Percentiles rank a stretch among this genome's conserved stretches.
Conservation (phyloP, 2,113 vertebrate species). For the Smithornis capensis region DNA sequence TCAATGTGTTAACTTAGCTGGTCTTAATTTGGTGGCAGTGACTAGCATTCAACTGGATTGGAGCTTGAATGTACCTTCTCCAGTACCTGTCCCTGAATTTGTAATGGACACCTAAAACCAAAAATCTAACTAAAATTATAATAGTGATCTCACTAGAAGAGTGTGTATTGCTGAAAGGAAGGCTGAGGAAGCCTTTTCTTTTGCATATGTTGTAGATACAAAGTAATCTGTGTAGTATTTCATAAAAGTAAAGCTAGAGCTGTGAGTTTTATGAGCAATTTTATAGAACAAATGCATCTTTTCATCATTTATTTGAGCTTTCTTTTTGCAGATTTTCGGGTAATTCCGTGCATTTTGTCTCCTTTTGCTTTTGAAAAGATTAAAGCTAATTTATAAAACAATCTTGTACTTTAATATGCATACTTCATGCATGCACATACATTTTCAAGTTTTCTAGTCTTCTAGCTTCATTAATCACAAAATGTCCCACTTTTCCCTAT, state of each 20-base stretch:
- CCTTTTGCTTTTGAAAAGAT: neutral
- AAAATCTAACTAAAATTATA: neutral
- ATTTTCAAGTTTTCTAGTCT: neutral
- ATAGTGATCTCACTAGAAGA: neutral
- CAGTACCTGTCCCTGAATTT: neutral
- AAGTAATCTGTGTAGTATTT: neutral
- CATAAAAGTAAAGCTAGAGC: neutral
- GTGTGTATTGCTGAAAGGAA: neutral
- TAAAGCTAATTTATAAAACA: neutral
- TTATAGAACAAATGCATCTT: neutral
- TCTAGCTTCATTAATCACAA: too few relatives aligned
- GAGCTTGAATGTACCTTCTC: neutral
- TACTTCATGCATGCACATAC: neutral
- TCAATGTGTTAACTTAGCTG: neutral
- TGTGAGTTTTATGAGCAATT: neutral
- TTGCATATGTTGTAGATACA: neutral
- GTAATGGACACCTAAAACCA: neutral
- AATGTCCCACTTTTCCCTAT: too few relatives aligned
- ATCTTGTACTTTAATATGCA: neutral
- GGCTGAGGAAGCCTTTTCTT: neutral
- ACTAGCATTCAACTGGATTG: neutral
- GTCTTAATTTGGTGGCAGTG: neutral
- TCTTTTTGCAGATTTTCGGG: neutral
- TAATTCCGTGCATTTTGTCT: neutral
- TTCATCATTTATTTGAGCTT: neutral